These are phyloP conservation scores for Cheirogaleus major DNA, from an alignment of 2,797 vertebrate species.

Conservation along the genomic window DNA sequence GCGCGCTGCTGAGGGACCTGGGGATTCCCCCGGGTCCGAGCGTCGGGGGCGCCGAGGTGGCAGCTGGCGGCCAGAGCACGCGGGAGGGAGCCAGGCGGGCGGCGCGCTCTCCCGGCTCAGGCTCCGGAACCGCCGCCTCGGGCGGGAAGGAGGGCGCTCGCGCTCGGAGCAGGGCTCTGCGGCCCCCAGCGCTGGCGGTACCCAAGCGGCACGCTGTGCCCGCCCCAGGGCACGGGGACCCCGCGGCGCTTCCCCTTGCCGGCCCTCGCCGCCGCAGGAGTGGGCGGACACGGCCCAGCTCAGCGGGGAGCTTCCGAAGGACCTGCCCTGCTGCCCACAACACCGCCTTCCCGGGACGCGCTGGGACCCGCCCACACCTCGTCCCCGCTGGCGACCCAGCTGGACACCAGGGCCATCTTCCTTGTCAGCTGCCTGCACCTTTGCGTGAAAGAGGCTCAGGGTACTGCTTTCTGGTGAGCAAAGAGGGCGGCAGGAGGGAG, in stretches of 20 bases:
- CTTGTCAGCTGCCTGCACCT: not conserved
- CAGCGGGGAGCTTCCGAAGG: not conserved
- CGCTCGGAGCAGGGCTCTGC: not conserved
- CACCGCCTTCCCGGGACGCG: not conserved
- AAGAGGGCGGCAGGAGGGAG: not conserved
- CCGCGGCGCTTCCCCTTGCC: not conserved
- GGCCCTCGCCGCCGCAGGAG: not conserved
- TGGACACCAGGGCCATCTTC: not conserved
- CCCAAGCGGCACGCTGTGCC: not conserved
- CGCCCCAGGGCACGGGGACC: not conserved
- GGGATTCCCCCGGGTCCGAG: not conserved
- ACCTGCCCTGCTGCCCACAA: not conserved
- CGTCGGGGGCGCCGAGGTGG: not conserved
- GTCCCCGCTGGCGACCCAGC: not conserved
- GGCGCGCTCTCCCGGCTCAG: not conserved
- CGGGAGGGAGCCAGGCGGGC: not conserved
- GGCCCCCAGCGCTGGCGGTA: not conserved
- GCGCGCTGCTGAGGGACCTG: not conserved
- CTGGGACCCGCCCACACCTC: not conserved
- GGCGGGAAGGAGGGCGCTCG: not conserved
- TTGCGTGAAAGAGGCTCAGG: not conserved
- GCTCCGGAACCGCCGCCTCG: not conserved
- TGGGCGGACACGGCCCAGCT: conserved; percentile 5
- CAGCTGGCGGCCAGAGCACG: not conserved
- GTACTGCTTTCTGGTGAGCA: not conserved